Evolutionary conservation across 2,888 invertebrate species (phyloP).

Genomic region (Microdon myrmicae): DNA sequence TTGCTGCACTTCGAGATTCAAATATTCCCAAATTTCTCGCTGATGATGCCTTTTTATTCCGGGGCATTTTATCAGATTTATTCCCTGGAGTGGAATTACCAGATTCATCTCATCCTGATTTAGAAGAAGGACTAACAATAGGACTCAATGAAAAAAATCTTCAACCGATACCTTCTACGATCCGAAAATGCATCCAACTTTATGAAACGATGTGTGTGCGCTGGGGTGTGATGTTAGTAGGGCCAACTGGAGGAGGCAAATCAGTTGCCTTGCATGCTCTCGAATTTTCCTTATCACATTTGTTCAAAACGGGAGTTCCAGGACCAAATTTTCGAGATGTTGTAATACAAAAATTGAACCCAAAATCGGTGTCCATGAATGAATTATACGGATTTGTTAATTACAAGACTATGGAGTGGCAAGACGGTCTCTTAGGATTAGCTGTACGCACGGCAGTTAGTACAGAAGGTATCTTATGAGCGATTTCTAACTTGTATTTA

Average conservation of each 20-base stretch:
- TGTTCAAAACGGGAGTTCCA: constrained; percentile 71
- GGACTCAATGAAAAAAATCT: constrained; percentile 71
- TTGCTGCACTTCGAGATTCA: constrained; percentile 87
- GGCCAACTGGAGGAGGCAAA: constrained; percentile 90
- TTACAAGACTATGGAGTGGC: constrained; percentile 87
- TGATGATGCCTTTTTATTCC: constrained; percentile 85
- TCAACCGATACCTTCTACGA: constrained; percentile 71
- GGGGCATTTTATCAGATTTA: constrained; percentile 88
- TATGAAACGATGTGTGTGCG: constrained; percentile 92
- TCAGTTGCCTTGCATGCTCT: constrained; percentile 81
- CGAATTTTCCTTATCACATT: constrained; percentile 74
- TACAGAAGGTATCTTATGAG: constrained; percentile 57
- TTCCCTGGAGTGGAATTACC: constrained; percentile 87
- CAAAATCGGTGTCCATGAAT: constrained; percentile 87
- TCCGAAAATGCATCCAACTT: constrained; percentile 74
- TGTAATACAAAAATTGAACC: constrained; percentile 83
- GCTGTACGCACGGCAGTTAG: constrained; percentile 62
- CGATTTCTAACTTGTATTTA: neutral
- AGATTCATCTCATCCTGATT: constrained; percentile 79
- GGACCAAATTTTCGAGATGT: constrained; percentile 78
- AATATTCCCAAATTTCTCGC: constrained; percentile 90
- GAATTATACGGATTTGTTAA: constrained; percentile 91
- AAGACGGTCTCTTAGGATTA: constrained; percentile 83
- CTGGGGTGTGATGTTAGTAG: constrained; percentile 93
- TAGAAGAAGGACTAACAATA: constrained; percentile 74